phyloP scores from a whole-genome alignment of 2,797 vertebrate species.

The Chaetodon trifasciatus region DNA sequence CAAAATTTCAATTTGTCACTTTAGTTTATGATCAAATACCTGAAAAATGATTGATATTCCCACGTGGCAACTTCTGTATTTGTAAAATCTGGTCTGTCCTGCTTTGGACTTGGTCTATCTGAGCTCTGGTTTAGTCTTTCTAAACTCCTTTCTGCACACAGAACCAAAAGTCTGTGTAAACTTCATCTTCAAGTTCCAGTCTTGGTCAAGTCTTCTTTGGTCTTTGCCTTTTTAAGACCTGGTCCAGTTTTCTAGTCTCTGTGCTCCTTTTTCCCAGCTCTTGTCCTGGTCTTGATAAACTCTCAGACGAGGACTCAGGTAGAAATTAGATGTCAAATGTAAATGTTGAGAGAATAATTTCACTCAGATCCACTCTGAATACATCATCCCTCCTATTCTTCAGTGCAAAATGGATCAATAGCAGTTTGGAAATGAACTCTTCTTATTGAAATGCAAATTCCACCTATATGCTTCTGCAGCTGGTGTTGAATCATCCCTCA shows the following conservation, averaged over 20 bases:
- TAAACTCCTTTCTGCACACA: too few relatives aligned
- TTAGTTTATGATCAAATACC: too few relatives aligned
- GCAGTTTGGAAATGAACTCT: conserved; percentile 20
- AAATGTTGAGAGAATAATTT: not conserved
- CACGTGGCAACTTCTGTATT: too few relatives aligned
- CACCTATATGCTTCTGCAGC: not conserved
- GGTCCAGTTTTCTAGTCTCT: not conserved
- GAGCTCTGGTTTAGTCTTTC: too few relatives aligned
- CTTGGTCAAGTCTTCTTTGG: not conserved
- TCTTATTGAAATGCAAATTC: conserved; percentile 44
- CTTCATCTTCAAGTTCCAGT: not conserved
- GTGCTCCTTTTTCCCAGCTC: not conserved
- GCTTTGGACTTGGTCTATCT: not conserved
- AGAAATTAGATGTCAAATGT: not conserved
- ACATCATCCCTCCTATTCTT: conserved; percentile 7
- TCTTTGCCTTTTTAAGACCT: not conserved
- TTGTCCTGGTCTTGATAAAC: too few relatives aligned
- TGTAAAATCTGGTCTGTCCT: too few relatives aligned
- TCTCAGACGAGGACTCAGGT: not conserved
- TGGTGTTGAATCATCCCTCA: conserved; percentile 2
- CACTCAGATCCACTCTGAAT: conserved; percentile 4
- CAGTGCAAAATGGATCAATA: conserved; percentile 16
- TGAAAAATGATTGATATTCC: too few relatives aligned
- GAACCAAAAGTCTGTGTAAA: too few relatives aligned
- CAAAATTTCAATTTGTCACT: too few relatives aligned